Evolutionary conservation across 2,888 invertebrate genomes (phyloP), one percentile per base, ranked within the genome.

Genomic region (Mesochorus sp.): DNA sequence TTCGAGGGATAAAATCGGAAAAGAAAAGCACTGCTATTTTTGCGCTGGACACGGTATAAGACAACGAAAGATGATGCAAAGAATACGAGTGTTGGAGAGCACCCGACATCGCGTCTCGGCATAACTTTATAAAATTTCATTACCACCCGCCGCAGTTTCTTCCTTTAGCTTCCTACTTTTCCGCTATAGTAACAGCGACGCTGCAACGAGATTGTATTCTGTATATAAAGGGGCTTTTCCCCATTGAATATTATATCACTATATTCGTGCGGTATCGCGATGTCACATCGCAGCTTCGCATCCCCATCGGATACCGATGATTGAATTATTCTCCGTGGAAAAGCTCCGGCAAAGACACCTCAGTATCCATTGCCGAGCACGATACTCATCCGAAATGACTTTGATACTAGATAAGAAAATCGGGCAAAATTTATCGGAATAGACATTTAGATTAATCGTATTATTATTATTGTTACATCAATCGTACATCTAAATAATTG

Each of bases 91-190:
- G 66, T 44, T 57, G 73, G 51, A 17, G 44, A 64, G 42, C 28
- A 44, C 34, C 70, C 67, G 51, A 79, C 75, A 66, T 37, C 47
- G 44, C 73, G 62, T 80, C 76, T 80, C 80, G 82, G 82, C 83
- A 83, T 85, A 86, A 86, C 87, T 87, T 88, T 86, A 85, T 85
- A 83, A 86, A 87, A 88, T 85, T 88, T 88, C 86, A 86, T 87
- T 85, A 86, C 81, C 80, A 66, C 77, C 59, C 68, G 68, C 37
- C n/a, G n/a, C n/a, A n/a, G n/a, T n/a, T n/a, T 62, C 55, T 66
- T 78, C 59, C 53, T 34, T 57, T 39, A 59, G 59, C 78, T 74
- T 61, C 44, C 53, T 71, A 71, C 64, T 71, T 74, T 76, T 53
- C 44, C 51, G 26, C 67, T 31, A n/a, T n/a, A 28, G 47, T 61